Base-by-base conservation (phyloP, 2,113 vertebrate genomes). In the Synodontis membranacea region DNA sequence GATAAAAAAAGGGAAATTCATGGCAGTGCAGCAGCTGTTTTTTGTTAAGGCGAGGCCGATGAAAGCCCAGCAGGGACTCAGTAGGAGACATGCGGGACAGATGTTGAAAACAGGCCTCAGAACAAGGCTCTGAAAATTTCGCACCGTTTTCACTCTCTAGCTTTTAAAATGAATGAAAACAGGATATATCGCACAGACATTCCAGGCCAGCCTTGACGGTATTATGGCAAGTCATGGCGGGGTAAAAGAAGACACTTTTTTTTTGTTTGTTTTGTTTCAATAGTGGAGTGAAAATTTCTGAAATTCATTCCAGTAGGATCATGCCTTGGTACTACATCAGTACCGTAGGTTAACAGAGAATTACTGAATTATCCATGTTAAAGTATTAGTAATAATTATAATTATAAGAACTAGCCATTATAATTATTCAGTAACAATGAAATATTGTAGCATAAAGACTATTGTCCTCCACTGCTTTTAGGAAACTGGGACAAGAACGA, bases 61-160 rank as follows among this genome's bases (percentile, higher is more conserved):
- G 54, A 80, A 75, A 39, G 78, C 5, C 66, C 54, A 82, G 17
- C 46, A 74, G 78, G 37, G 75, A 74, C 66, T 66, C n/a, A 19
- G 23, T 62, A 84, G 76, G 62, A 86, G 54, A 75, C 62, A 89
- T 54, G 80, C 28, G 7, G 72, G 72, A 86, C 72, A 88, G 80
- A 80, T 80, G 70, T 34, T 82, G 4, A 54, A 34, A 17, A 34
- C 31, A 80, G 10, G 52, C 34, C n/a, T 80, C 25, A 28, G 25
- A 39, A 3, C 25, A 14, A 42, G 52, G 39, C 42, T 68, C 25
- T 23, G 10, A 80, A 80, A 66, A 68, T 86, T 56, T 50, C 64
- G 66, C 48, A 50, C 5, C 8, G 58, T 79, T 86, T 66, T 86
- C 9, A 42, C 12, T 42, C 23, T 6, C 64, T 56, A 3, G 6